These are phyloP conservation scores for Cebidichthys violaceus DNA, from an alignment of 2,113 vertebrate species.

Conservation along the genomic window DNA sequence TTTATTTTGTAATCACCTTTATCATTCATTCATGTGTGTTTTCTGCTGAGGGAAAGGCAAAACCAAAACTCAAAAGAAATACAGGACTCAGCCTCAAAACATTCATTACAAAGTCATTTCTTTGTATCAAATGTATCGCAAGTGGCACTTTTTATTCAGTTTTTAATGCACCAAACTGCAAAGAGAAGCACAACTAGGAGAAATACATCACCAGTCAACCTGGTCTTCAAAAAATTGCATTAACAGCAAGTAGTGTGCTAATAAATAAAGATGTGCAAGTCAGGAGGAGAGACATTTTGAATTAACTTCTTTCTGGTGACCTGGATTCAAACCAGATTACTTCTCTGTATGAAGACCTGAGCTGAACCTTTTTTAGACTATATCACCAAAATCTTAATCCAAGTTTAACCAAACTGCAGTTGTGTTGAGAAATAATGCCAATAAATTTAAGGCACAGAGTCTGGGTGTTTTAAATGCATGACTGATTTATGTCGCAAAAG, in stretches of 20 bases:
- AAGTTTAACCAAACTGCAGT: not conserved
- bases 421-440: not conserved
- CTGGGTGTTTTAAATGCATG: not conserved
- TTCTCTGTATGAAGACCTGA: not conserved
- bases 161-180: conserved; percentile 8
- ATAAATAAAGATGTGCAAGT: conserved; percentile 3
- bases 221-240: not conserved
- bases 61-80: not conserved
- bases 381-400: not conserved
- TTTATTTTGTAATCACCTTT: conserved; percentile 14
- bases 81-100: not conserved
- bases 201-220: not conserved
- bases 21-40: conserved; percentile 27
- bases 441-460: not conserved
- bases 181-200: not conserved
- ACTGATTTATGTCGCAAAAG: not conserved
- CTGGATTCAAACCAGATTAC: not conserved
- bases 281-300: not conserved
- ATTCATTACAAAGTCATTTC: not conserved
- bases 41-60: not conserved
- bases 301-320: not conserved
- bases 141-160: not conserved
- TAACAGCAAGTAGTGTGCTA: not conserved
- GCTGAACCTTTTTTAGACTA: not conserved
- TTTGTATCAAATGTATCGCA: not conserved